These are phyloP conservation scores for Pissodes strobi DNA, from an alignment of 1,140 invertebrate species.

Conservation along the genomic window DNA sequence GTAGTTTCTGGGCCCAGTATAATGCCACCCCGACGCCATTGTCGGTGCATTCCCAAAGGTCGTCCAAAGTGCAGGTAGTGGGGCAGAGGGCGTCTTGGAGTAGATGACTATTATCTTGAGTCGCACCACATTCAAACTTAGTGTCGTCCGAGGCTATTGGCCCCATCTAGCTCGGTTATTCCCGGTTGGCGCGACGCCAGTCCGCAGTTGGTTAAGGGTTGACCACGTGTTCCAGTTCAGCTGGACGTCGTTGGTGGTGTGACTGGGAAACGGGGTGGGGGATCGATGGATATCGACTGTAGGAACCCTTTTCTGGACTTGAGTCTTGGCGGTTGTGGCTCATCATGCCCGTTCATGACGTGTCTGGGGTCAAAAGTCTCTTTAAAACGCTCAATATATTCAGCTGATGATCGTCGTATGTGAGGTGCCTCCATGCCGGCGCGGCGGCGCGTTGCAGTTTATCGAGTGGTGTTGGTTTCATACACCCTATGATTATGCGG, in stretches of 20 bases:
- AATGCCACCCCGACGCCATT: too few relatives aligned
- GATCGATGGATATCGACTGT: not conserved
- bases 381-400: conserved; percentile 9
- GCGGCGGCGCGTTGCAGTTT: too few relatives aligned
- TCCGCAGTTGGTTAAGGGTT: too few relatives aligned
- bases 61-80: too few relatives aligned
- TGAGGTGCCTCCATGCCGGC: not conserved
- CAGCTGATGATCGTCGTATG: conserved; percentile 1
- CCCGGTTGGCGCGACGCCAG: not conserved
- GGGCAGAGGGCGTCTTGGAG: not conserved
- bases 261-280: not conserved
- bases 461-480: too few relatives aligned
- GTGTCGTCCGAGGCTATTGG: not conserved
- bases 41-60: too few relatives aligned
- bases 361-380: conserved; percentile 1
- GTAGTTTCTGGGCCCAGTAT: not conserved
- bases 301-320: not conserved
- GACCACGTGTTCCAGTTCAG: too few relatives aligned
- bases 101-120: too few relatives aligned
- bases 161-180: not conserved
- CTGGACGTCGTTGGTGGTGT: too few relatives aligned
- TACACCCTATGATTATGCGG: too few relatives aligned
- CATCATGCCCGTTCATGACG: too few relatives aligned
- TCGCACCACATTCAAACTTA: not conserved
- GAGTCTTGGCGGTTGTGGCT: not conserved